Percentiles rank a stretch among this genome's conserved stretches.
These are phyloP conservation scores for Macrostomum lignano DNA, from an alignment of 1,140 invertebrate genomes.

Conservation along the genomic window DNA sequence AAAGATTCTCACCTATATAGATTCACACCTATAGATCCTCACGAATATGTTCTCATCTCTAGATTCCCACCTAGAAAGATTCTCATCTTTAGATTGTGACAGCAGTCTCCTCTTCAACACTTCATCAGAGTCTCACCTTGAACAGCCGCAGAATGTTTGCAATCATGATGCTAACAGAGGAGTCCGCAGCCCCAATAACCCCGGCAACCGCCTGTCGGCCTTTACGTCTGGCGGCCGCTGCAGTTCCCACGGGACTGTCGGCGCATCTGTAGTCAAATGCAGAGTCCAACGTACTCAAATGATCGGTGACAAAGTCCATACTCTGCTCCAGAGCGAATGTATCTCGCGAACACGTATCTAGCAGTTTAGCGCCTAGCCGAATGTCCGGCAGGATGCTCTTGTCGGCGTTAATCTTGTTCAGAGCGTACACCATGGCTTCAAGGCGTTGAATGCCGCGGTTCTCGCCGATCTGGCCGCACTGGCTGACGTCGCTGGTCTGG, in stretches of 20 bases:
- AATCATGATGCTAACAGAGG: conserved; percentile 43
- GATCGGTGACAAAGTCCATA: conserved; percentile 37
- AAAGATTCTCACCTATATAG: no score
- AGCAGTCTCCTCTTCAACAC: no score
- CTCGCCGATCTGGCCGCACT: conserved; percentile 36
- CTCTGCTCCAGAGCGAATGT: conserved; percentile 45
- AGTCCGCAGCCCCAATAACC: conserved; percentile 20
- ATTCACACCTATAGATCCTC: no score
- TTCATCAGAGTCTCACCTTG: no score
- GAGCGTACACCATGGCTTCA: conserved; percentile 51
- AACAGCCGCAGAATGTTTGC: conserved; percentile 37
- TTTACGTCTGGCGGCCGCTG: conserved; percentile 16
- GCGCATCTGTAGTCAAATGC: conserved; percentile 10
- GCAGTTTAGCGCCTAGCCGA: conserved; percentile 38
- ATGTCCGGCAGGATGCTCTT: conserved; percentile 31
- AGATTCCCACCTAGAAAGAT: no score
- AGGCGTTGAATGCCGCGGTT: conserved; percentile 43
- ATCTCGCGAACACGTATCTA: conserved; percentile 44
- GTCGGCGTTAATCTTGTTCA: conserved; percentile 42
- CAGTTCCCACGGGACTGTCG: conserved; percentile 18
- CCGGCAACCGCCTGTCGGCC: conserved; percentile 14
- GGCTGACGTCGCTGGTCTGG: conserved; percentile 8
- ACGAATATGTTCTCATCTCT: no score
- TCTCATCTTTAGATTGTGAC: no score
- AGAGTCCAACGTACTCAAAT: conserved; percentile 1